A percentile compares a stretch with the other conserved stretches of the same genome.
Evolutionary conservation across 2,797 vertebrate species (phyloP).

Genomic region (Triplophysa bombifrons): DNA sequence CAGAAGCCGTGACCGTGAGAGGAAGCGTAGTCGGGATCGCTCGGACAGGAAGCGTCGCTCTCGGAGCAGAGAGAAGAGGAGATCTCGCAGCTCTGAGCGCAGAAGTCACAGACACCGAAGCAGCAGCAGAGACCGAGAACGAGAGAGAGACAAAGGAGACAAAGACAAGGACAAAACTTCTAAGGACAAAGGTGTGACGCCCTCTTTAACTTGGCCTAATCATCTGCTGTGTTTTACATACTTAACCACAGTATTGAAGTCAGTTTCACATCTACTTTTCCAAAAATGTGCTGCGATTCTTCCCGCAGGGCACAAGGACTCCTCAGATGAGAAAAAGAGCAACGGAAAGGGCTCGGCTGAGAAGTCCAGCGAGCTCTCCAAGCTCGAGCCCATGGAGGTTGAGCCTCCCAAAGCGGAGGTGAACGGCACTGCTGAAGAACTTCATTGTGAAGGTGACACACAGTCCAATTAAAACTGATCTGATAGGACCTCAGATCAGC

Average conservation of each 20-base stretch:
- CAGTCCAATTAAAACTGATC: conserved; percentile 99
- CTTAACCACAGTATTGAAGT: too few species aligned
- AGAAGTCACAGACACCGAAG: conserved; percentile 92
- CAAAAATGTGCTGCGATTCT: conserved; percentile 45
- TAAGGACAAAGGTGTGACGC: conserved; percentile 88
- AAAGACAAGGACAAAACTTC: conserved; percentile 90
- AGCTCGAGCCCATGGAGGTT: conserved; percentile 89
- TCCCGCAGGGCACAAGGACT: conserved; percentile 88
- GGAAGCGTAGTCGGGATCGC: conserved; percentile 89
- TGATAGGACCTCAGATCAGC: conserved; percentile 99
- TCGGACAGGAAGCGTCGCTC: conserved; percentile 93
- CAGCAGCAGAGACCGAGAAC: conserved; percentile 88
- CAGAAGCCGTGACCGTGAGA: conserved; percentile 75
- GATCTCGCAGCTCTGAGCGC: conserved; percentile 93
- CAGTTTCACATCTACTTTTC: not conserved
- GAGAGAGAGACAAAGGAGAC: conserved; percentile 80
- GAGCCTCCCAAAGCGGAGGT: conserved; percentile 89
- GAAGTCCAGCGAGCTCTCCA: conserved; percentile 85
- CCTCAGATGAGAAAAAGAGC: conserved; percentile 90
- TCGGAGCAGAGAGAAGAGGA: conserved; percentile 88
- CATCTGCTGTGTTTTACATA: too few species aligned
- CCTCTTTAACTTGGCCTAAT: not conserved
- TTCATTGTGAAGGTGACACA: conserved; percentile 99
- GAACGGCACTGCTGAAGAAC: conserved; percentile 96
- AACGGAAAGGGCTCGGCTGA: conserved; percentile 80